A percentile compares a stretch with the other conserved stretches of the same genome.
Conservation (phyloP, 2,888 invertebrate species). For the Dioctria rufipes region DNA sequence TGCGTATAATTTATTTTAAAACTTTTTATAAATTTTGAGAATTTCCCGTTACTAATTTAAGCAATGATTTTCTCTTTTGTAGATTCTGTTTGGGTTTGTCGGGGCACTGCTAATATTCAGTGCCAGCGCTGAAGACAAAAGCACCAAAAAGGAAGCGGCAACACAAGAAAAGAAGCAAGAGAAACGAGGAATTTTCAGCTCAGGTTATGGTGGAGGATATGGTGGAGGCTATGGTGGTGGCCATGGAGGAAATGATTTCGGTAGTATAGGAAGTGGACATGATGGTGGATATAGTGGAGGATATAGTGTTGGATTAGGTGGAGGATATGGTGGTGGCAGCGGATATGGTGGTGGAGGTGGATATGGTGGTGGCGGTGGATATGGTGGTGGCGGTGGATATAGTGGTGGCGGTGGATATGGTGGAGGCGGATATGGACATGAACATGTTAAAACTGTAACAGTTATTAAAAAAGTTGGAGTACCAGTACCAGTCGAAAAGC, state of each 20-base stretch:
- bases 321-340: slow-evolving; percentile 62
- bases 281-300: slow-evolving; percentile 62
- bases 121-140: slow-evolving; percentile 75
- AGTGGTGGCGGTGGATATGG: slow-evolving; percentile 72
- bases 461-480: slow-evolving; percentile 81
- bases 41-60: slow-evolving; percentile 21
- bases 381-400: slow-evolving; percentile 73
- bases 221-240: slow-evolving; percentile 71
- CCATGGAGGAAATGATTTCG: not conserved
- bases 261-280: slow-evolving; percentile 57
- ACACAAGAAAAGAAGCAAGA: slow-evolving; percentile 81
- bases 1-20: not conserved
- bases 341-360: slow-evolving; percentile 63
- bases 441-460: slow-evolving; percentile 79
- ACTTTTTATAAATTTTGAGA: not conserved
- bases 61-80: slow-evolving; percentile 58
- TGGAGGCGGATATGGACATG: slow-evolving; percentile 63
- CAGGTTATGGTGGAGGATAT: slow-evolving; percentile 64
- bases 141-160: slow-evolving; percentile 72
- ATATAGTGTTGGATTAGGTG: slow-evolving; percentile 71
- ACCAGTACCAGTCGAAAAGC: slow-evolving; percentile 83
- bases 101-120: slow-evolving; percentile 76
- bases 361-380: slow-evolving; percentile 65
- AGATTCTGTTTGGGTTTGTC: slow-evolving; percentile 72
- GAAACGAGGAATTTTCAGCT: slow-evolving; percentile 79